Evolutionary conservation across 2,113 vertebrate genomes (phyloP).

Genomic region (Bos javanicus): DNA sequence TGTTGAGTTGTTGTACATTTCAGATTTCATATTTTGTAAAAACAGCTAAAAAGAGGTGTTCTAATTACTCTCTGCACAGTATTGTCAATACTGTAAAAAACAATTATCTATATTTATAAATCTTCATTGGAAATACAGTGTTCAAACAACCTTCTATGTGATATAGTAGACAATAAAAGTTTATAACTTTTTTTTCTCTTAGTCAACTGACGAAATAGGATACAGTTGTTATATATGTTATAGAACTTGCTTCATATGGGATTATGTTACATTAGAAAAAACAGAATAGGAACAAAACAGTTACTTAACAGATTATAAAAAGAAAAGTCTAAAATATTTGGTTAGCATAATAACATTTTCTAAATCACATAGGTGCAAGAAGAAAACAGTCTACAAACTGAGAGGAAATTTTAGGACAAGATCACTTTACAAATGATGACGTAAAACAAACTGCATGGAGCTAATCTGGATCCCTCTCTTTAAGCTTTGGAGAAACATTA

Average conservation of each 20-base stretch:
- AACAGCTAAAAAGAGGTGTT: background rate
- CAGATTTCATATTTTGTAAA: background rate
- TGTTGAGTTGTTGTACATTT: background rate
- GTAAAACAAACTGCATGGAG: background rate
- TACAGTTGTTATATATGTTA: background rate
- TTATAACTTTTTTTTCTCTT: background rate
- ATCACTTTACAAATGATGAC: background rate
- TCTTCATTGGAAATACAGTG: background rate
- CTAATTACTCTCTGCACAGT: background rate
- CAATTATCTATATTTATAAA: conserved; percentile 24
- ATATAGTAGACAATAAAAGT: background rate
- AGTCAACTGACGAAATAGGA: background rate
- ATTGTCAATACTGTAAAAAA: background rate
- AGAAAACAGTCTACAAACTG: background rate
- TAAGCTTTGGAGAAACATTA: background rate
- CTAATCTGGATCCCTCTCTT: background rate
- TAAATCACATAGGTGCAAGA: background rate
- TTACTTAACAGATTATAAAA: conserved; percentile 11
- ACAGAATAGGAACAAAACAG: background rate
- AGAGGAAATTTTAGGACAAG: background rate
- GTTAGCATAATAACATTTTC: background rate
- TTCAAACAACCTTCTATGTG: background rate
- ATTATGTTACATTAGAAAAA: background rate
- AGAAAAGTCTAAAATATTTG: background rate
- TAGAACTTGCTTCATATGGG: background rate